Evolutionary conservation across 2,797 vertebrate genomes (phyloP), one percentile per base, ranked within the genome.

Genomic region (Picus viridis): DNA sequence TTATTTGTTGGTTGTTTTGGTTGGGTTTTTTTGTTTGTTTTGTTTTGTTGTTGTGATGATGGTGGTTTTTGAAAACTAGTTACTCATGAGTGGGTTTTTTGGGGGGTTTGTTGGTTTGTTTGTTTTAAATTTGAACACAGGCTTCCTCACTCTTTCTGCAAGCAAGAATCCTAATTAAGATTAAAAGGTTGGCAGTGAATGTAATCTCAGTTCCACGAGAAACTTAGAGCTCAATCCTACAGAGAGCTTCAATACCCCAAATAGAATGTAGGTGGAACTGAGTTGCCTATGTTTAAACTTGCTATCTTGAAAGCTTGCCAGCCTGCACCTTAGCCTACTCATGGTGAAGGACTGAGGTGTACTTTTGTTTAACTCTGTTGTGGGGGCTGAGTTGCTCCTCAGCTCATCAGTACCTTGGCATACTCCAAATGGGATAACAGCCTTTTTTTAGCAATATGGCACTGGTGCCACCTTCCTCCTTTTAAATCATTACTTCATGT

Each of bases 281-380:
- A 91, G 34, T 9, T 67, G 29, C n/a, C 86, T 94, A 61, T 86
- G 78, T 92, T 92, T 94, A 88, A 95, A 79, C 63, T 41, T 88
- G 8, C 20, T 69, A 39, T 86, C 59, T 83, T 78, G 92, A 90
- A 90, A 89, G 7, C 86, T 81, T 88, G 68, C 49, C 62, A 91
- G 29, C 29, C 26, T 0, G 1, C 23, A 88, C 18, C 49, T 75
- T 73, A 88, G 57, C 71, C 80, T 86, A 45, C 77, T 84, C 29
- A 82, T 82, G 68, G 34, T 72, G 64, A 88, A 86, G n/a, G 27
- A 76, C 84, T 63, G 61, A 92, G 61, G n/a, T 57, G 27, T 57
- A 61, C 56, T 83, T 90, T 91, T 86, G 70, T 88, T 92, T 72
- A 63, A 78, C 26, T 41, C n/a, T 34, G 10, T 39, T 78, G 56